phyloP scores from a whole-genome alignment of 2,888 invertebrate species.

The Pycnomerus fuliginosus region DNA sequence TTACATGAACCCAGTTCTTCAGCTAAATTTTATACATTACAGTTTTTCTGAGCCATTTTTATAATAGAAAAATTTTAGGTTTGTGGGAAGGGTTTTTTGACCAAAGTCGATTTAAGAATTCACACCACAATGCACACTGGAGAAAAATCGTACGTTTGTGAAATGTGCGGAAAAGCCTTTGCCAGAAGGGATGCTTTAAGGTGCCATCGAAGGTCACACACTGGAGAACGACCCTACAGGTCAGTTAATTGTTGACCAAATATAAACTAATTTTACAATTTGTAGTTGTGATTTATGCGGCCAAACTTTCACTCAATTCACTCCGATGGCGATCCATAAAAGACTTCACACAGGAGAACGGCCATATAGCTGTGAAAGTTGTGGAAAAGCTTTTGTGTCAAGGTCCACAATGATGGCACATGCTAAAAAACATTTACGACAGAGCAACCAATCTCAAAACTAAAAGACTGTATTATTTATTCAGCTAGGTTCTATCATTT shows the following conservation, averaged over 20 bases:
- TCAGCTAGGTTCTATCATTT: constrained; percentile 11
- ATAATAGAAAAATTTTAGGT: constrained; percentile 34
- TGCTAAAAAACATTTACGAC: constrained; percentile 54
- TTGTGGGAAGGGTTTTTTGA: constrained; percentile 62
- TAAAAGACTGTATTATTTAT: constrained; percentile 23
- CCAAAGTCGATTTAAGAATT: constrained; percentile 60
- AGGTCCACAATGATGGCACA: constrained; percentile 62
- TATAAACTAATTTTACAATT: too few species aligned
- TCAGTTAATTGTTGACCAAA: constrained; percentile 29
- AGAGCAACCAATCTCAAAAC: constrained; percentile 5
- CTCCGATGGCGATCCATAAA: constrained; percentile 65
- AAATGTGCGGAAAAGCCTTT: constrained; percentile 63
- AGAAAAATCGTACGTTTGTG: constrained; percentile 62
- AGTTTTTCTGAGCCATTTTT: too few species aligned
- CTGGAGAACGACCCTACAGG: constrained; percentile 59
- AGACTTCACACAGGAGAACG: constrained; percentile 63
- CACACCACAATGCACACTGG: constrained; percentile 64
- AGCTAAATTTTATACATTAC: too few species aligned
- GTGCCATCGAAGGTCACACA: constrained; percentile 60
- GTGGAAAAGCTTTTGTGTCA: constrained; percentile 59
- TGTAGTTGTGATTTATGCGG: constrained; percentile 60
- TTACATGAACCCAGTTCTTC: too few species aligned
- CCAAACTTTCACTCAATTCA: constrained; percentile 64
- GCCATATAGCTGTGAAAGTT: constrained; percentile 62
- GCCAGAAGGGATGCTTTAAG: constrained; percentile 60